phyloP scores from a whole-genome alignment of 2,888 invertebrate genomes.

The Nymphalis urticae region DNA sequence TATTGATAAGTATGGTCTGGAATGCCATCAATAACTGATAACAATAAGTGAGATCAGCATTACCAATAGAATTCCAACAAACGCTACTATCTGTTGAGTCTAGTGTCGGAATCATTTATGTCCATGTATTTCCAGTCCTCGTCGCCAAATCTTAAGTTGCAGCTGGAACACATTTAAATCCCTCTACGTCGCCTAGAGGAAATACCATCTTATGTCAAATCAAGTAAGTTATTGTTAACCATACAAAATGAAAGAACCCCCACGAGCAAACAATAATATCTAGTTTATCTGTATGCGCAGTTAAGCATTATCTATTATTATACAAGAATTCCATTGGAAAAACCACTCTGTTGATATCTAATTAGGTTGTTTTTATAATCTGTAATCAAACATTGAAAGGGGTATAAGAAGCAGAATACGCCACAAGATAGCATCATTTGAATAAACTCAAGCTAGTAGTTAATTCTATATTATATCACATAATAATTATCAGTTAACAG shows the following conservation, averaged over 20 bases:
- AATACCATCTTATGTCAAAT: not conserved
- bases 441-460: not conserved
- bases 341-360: conserved; percentile 56
- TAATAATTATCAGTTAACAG: conserved; percentile 26
- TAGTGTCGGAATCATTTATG: too few relatives aligned
- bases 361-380: conserved; percentile 52
- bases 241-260: conserved; percentile 29
- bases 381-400: conserved; percentile 51
- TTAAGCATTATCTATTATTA: conserved; percentile 52
- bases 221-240: conserved; percentile 14
- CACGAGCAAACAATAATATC: conserved; percentile 31
- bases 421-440: conserved; percentile 38
- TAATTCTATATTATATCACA: too few relatives aligned
- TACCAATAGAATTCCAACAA: too few relatives aligned
- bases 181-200: too few relatives aligned
- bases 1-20: too few relatives aligned
- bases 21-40: too few relatives aligned
- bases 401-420: conserved; percentile 58
- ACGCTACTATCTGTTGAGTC: too few relatives aligned
- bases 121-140: too few relatives aligned
- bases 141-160: too few relatives aligned
- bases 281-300: conserved; percentile 13
- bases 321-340: conserved; percentile 61
- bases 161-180: too few relatives aligned
- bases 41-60: too few relatives aligned